phyloP scores from a whole-genome alignment of 2,113 vertebrate species.

The Hypomesus transpacificus region DNA sequence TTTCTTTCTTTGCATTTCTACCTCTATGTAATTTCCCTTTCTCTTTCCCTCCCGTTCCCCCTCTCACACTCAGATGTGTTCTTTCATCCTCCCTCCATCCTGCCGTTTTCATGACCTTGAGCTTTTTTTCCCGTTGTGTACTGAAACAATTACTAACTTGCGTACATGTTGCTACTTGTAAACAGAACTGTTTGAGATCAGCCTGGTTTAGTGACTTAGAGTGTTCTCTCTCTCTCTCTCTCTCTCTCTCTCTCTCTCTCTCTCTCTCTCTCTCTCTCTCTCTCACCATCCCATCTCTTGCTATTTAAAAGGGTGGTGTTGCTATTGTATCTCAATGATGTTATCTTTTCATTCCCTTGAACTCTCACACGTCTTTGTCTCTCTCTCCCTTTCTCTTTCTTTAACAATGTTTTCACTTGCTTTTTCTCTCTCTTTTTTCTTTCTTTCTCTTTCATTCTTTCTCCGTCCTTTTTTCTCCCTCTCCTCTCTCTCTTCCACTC shows the following conservation, averaged over 20 bases:
- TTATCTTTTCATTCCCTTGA: background rate
- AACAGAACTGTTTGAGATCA: too few relatives aligned
- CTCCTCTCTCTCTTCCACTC: slow-evolving; percentile 5
- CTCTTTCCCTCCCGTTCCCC: too few relatives aligned
- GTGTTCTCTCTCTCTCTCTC: background rate
- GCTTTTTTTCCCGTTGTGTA: too few relatives aligned
- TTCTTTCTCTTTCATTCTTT: background rate
- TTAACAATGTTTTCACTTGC: background rate
- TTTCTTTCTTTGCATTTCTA: background rate
- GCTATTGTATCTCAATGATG: background rate
- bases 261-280: background rate
- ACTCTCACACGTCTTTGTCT: background rate
- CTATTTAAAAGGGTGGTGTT: background rate
- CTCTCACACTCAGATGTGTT: too few relatives aligned
- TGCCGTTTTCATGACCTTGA: too few relatives aligned
- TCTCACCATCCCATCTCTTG: background rate
- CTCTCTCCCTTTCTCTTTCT: background rate
- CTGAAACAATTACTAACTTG: too few relatives aligned
- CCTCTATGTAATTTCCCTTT: too few relatives aligned
- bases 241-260: background rate
- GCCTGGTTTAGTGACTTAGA: too few relatives aligned
- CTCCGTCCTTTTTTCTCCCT: background rate
- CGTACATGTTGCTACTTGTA: too few relatives aligned
- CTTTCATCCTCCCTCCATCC: too few relatives aligned
- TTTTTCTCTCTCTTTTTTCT: slow-evolving; percentile 10